Conservation (phyloP, 2,113 vertebrate species). For the Triplophysa rosa region DNA sequence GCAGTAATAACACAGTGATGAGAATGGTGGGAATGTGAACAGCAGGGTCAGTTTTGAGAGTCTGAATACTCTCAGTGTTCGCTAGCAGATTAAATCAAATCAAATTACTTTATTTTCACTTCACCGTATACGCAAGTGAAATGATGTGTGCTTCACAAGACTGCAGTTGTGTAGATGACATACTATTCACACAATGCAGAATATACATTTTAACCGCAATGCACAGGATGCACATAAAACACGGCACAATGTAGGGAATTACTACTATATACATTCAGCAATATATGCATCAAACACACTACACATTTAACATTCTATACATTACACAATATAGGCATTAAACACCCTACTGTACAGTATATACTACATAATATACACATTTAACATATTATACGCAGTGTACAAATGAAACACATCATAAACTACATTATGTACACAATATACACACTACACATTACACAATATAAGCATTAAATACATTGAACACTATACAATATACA, state of each 20-base stretch:
- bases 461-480: too few species aligned
- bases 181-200: not conserved
- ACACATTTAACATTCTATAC: not conserved
- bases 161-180: not conserved
- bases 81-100: not conserved
- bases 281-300: not conserved
- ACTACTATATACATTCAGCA: not conserved
- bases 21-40: slow-evolving; percentile 17
- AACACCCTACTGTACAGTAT: not conserved
- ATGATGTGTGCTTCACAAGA: not conserved
- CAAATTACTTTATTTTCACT: not conserved
- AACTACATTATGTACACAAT: too few species aligned
- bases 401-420: not conserved
- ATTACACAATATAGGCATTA: not conserved
- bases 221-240: not conserved
- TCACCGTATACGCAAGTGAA: not conserved
- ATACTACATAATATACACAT: not conserved
- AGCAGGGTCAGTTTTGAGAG: not conserved
- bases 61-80: not conserved
- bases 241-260: not conserved
- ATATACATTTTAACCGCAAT: too few species aligned
- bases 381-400: too few species aligned
- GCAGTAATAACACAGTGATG: not conserved
- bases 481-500: not conserved
- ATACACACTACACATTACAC: not conserved